Base-by-base conservation (phyloP, 2,797 vertebrate genomes). In the Siniperca undulata region DNA sequence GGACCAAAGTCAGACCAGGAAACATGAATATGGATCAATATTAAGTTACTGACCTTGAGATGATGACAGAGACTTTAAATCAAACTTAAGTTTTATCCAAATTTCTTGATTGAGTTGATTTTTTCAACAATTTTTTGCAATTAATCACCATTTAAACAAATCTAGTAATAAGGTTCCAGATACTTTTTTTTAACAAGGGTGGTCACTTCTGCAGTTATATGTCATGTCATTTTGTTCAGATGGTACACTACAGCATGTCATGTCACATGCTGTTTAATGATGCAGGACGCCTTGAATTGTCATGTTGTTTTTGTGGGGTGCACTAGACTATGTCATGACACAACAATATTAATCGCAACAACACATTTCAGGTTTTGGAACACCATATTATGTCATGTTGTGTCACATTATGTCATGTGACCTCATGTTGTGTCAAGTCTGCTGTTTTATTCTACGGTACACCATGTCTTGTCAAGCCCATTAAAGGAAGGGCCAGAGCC, bases 11-110 rank as follows among this genome's bases (percentile, higher is more conserved):
- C 66, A 16, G 68, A 48, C 8, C 62, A 71, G 70, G 83, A 85
- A 80, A 82, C 79, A 34, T 16, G 30, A 76, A 75, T 61, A 50
- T 77, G 75, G 85, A 92, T 89, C 87, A 68, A 70, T 89, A 86
- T 91, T 85, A n/a, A 34, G 78, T 91, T 91, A 88, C 90, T 82
- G 78, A 84, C 72, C 81, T 85, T 81, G 46, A 84, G 71, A 80
- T 9, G 56, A 69, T 61, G 74, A 82, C 79, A 62, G 70, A 67
- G 10, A 27, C 42, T 81, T 78, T 27, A n/a, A 75, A 77, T 68
- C 62, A 62, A 53, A 61, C 4, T 7, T 68, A 9, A 27, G n/a
- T 48, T 65, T 17, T 14, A 38, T 40, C 20, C 13, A 50, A 6
- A 42, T 62, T 16, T 81, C 48, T 69, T 44, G 4, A 13, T 50